Evolutionary conservation across 2,113 vertebrate species (phyloP).

Genomic region (Elanoides forficatus): DNA sequence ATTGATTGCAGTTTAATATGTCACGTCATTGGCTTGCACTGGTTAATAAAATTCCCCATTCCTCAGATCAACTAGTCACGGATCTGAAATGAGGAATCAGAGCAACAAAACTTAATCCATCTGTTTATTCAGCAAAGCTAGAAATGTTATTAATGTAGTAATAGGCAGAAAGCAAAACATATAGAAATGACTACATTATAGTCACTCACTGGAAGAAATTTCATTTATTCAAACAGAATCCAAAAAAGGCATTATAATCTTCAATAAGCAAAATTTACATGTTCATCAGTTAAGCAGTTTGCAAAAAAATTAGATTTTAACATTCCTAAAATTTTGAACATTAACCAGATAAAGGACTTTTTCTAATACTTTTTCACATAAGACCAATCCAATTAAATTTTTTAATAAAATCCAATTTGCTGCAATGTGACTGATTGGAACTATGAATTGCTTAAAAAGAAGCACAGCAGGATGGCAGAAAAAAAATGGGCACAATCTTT

Average conservation of each 20-base stretch:
- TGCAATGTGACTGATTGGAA: background rate
- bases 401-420: slow-evolving; percentile 25
- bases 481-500: background rate
- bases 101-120: background rate
- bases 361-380: background rate
- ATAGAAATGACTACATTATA: background rate
- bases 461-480: background rate
- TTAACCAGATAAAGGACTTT: slow-evolving; percentile 4
- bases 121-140: background rate
- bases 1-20: background rate
- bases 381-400: slow-evolving; percentile 30
- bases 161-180: background rate
- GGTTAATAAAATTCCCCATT: background rate
- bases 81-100: background rate
- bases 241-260: background rate
- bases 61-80: background rate
- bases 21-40: background rate
- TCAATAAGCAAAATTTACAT: background rate
- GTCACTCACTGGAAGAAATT: background rate
- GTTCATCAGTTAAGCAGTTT: background rate
- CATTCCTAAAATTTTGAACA: background rate
- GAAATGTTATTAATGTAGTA: background rate
- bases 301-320: background rate
- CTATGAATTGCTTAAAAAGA: background rate
- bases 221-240: background rate